These are phyloP conservation scores for Desoria tigrina DNA, from an alignment of 2,888 invertebrate species.

Conservation along the genomic window DNA sequence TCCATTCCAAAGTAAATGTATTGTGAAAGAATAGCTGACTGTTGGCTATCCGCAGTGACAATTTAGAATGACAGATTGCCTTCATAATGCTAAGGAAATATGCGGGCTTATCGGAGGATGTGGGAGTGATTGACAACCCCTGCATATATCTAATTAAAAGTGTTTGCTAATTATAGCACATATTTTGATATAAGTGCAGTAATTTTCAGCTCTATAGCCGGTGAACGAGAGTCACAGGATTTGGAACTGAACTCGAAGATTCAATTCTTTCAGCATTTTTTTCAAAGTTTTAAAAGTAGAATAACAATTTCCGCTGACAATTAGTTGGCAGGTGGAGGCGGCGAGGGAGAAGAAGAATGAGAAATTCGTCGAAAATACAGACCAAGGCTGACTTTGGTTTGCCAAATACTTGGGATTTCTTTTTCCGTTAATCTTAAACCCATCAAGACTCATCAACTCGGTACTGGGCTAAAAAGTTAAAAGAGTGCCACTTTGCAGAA, in stretches of 20 bases:
- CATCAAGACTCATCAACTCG: background rate
- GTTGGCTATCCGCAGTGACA: no score
- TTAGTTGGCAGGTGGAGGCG: slow-evolving; percentile 51
- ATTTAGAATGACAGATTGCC: background rate
- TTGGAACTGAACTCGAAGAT: no score
- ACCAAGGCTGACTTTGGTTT: slow-evolving; percentile 20
- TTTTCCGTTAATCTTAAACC: slow-evolving; percentile 15
- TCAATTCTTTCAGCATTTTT: no score
- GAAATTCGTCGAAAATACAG: slow-evolving; percentile 25
- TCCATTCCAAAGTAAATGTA: no score
- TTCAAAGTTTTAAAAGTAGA: background rate
- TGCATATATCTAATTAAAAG: background rate
- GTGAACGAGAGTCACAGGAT: no score
- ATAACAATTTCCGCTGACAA: slow-evolving; percentile 18
- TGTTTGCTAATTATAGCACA: background rate
- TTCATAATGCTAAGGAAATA: background rate
- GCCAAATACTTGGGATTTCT: slow-evolving; percentile 44
- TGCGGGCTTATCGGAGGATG: background rate
- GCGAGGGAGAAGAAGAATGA: slow-evolving; percentile 52
- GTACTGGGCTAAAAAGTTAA: background rate
- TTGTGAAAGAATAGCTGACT: no score
- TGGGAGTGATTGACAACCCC: background rate
- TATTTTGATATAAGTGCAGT: background rate
- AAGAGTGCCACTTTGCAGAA: background rate
- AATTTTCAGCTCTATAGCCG: background rate